Evolutionary conservation across 2,113 vertebrate genomes (phyloP).

Genomic region (Anguilla rostrata): DNA sequence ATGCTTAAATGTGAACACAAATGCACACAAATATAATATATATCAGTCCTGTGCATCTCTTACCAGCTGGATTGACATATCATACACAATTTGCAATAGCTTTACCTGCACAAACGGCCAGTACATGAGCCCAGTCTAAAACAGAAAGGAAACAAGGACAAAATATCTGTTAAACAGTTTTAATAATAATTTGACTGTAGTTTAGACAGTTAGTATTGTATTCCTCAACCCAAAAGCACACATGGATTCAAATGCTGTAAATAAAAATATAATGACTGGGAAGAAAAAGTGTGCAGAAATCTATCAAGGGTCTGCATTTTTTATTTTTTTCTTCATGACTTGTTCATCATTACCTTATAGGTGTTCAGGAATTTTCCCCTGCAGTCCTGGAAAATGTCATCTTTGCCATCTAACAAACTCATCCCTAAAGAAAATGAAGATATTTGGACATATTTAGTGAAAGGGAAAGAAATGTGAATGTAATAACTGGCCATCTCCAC

Average conservation of each 20-base stretch:
- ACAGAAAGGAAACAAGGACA: constrained; percentile 45
- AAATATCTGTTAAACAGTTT: not conserved
- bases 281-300: not conserved
- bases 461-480: not conserved
- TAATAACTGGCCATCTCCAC: not conserved
- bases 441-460: not conserved
- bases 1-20: too few species aligned
- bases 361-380: constrained; percentile 87
- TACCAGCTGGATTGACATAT: too few species aligned
- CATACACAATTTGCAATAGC: not conserved
- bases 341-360: constrained; percentile 73
- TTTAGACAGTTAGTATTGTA: too few species aligned
- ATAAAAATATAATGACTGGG: not conserved
- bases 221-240: too few species aligned
- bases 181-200: too few species aligned
- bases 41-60: not conserved
- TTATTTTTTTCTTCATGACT: not conserved
- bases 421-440: constrained; percentile 68
- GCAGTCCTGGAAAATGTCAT: constrained; percentile 82
- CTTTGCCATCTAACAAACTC: constrained; percentile 82
- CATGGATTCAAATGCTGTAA: not conserved
- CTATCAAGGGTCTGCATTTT: not conserved
- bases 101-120: constrained; percentile 92
- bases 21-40: not conserved
- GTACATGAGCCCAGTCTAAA: constrained; percentile 85